Evolutionary conservation across 2,888 invertebrate species (phyloP).

Genomic region (Drosophila stalkeri): DNA sequence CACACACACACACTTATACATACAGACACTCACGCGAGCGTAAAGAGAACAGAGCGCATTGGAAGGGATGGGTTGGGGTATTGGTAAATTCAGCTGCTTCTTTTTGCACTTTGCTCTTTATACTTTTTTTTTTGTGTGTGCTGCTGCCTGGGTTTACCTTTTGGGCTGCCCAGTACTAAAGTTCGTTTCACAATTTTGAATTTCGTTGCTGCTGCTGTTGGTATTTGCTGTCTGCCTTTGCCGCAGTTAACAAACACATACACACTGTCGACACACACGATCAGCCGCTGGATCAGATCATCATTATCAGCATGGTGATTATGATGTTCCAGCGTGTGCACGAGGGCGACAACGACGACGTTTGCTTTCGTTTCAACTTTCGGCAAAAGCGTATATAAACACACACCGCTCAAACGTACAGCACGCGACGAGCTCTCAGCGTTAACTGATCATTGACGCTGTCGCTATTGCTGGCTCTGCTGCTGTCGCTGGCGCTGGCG

Average conservation of each 20-base stretch:
- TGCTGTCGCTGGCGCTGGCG: background rate
- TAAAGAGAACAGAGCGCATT: background rate
- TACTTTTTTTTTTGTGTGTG: constrained; percentile 29
- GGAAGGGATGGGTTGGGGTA: constrained; percentile 48
- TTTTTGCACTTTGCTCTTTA: constrained; percentile 57
- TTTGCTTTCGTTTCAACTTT: constrained; percentile 63
- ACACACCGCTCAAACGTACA: constrained; percentile 44
- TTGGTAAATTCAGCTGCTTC: constrained; percentile 53
- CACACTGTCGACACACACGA: constrained; percentile 39
- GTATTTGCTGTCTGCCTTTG: constrained; percentile 45
- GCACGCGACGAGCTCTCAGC: constrained; percentile 62
- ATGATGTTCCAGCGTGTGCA: constrained; percentile 47
- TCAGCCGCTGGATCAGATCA: constrained; percentile 68
- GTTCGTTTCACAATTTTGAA: constrained; percentile 56
- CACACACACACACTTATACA: constrained; percentile 26
- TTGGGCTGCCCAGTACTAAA: constrained; percentile 45
- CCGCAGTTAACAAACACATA: constrained; percentile 58
- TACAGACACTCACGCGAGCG: constrained; percentile 10
- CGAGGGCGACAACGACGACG: constrained; percentile 51
- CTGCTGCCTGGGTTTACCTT: constrained; percentile 38
- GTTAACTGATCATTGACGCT: constrained; percentile 59
- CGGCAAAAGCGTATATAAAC: constrained; percentile 43
- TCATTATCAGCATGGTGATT: constrained; percentile 43
- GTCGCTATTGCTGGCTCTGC: constrained; percentile 5
- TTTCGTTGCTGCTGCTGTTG: constrained; percentile 39